Evolutionary conservation across 2,797 vertebrate genomes (phyloP), one percentile per base, ranked within the genome.

Genomic region (Sciurus vulgaris): DNA sequence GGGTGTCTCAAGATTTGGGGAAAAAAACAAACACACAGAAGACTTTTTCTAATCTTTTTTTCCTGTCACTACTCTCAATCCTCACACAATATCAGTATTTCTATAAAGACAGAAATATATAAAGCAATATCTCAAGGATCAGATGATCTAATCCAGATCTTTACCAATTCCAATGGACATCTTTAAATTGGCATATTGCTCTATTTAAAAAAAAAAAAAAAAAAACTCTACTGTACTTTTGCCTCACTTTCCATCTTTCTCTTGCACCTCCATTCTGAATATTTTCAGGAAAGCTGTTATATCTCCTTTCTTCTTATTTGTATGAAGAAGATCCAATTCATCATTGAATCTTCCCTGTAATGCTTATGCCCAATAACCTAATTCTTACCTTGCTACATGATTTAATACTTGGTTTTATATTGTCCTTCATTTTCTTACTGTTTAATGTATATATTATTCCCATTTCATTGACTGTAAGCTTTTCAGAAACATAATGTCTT

Each of bases 151-250:
- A 86, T 59, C 35, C 18, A 88, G 38, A 76, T 49, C 24, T 94
- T 93, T 73, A 65, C 22, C 6, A 63, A 77, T 26, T 84, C 4
- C 26, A 74, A 15, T 95, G 61, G 15, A 70, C 17, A 79, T 73
- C 77, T 67, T 89, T 76, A 87, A 94, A 70, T 20, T 14, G 49
- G 49, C n/a, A 89, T 73, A 84, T n/a, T 95, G 18, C 12, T 91
- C 7, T 88, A 87, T 41, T 84, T 85, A 72, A 97, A 89, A 76
- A 30, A 38, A 38, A 82, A 72, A 97, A 89, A 76, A 30, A 38
- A 38, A 82, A 86, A 93, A 86, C 28, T 94, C 33, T 41, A 72
- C 4, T 87, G 56, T 7, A 69, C 33, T 67, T 87, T 77, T 61
- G 30, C 30, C 13, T 86, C 15, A 74, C 24, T 73, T 86, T 74